A percentile compares a stretch with the other conserved stretches of the same genome.
Conservation (phyloP, 1,140 invertebrate species). For the Drosophila elegans region DNA sequence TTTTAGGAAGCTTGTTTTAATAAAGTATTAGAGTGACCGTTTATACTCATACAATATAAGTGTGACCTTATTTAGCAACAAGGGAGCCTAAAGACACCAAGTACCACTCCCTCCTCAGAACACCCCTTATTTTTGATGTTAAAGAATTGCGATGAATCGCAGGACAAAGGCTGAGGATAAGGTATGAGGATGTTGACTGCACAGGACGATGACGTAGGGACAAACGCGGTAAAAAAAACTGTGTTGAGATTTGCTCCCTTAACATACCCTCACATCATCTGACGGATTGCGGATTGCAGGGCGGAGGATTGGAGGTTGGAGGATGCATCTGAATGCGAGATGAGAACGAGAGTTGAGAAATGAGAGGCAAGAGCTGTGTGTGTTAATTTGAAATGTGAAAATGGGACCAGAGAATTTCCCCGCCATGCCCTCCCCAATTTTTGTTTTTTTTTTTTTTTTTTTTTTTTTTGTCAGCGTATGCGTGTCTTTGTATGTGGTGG, state of each 20-base stretch:
- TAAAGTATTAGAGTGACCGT: too few species aligned
- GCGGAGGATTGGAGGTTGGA: constrained; percentile 11
- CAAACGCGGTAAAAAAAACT: constrained; percentile 38
- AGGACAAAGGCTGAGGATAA: constrained; percentile 17
- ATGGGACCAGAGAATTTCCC: constrained; percentile 47
- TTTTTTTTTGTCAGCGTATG: constrained; percentile 48
- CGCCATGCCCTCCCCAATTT: constrained; percentile 13
- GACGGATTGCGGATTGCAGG: constrained; percentile 19
- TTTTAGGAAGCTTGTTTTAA: too few species aligned
- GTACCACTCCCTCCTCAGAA: not conserved
- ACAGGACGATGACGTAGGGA: constrained; percentile 71
- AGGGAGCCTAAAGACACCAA: not conserved
- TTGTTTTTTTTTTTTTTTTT: constrained; percentile 41
- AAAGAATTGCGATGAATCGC: constrained; percentile 26
- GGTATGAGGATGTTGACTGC: constrained; percentile 29
- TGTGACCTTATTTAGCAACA: too few species aligned
- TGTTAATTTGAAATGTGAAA: constrained; percentile 55
- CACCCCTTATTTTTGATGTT: constrained; percentile 13
- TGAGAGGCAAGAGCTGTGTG: constrained; percentile 21
- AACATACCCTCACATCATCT: constrained; percentile 45
- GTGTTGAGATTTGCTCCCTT: constrained; percentile 68
- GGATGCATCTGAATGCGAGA: constrained; percentile 37
- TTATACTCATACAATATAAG: not conserved
- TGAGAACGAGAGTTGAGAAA: constrained; percentile 23
- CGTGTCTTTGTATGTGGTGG: constrained; percentile 75